These are phyloP conservation scores for Drosophila subquinaria DNA, from an alignment of 2,888 invertebrate genomes.

Conservation along the genomic window DNA sequence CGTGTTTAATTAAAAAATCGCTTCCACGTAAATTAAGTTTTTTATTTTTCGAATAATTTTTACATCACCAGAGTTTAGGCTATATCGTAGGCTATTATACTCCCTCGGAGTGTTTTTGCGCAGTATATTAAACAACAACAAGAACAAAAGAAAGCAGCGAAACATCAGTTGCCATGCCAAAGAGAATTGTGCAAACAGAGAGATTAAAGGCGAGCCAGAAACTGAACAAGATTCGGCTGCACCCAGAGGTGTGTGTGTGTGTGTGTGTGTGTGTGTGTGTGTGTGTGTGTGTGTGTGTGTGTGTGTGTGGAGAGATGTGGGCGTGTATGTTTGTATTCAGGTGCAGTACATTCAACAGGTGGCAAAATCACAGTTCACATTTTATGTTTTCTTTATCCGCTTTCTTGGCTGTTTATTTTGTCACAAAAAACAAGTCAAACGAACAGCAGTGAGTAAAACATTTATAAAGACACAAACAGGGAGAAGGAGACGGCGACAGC, in stretches of 20 bases:
- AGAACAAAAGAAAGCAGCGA: slow-evolving; percentile 24
- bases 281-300: slow-evolving; percentile 4
- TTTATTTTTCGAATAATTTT: no score
- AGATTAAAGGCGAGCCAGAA: slow-evolving; percentile 46
- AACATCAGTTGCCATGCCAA: slow-evolving; percentile 56
- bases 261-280: slow-evolving; percentile 2
- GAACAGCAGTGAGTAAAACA: slow-evolving; percentile 36
- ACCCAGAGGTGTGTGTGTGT: background rate
- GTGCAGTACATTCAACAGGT: slow-evolving; percentile 79
- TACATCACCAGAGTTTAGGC: background rate
- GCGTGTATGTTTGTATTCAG: slow-evolving; percentile 36
- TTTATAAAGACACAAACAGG: slow-evolving; percentile 31
- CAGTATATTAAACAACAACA: slow-evolving; percentile 19
- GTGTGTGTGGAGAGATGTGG: slow-evolving; percentile 10
- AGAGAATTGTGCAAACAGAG: slow-evolving; percentile 61
- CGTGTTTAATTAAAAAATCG: no score
- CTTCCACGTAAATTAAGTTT: no score
- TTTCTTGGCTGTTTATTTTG: slow-evolving; percentile 28
- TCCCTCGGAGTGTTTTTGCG: background rate
- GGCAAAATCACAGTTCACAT: slow-evolving; percentile 50
- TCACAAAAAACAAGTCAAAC: slow-evolving; percentile 31
- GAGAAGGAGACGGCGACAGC: background rate
- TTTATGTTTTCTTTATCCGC: slow-evolving; percentile 18
- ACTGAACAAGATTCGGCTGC: slow-evolving; percentile 22
- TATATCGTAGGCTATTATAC: slow-evolving; percentile 1